Evolutionary conservation across 2,888 invertebrate genomes (phyloP), one percentile per base, ranked within the genome.

Genomic region (Parascotia fuliginaria): DNA sequence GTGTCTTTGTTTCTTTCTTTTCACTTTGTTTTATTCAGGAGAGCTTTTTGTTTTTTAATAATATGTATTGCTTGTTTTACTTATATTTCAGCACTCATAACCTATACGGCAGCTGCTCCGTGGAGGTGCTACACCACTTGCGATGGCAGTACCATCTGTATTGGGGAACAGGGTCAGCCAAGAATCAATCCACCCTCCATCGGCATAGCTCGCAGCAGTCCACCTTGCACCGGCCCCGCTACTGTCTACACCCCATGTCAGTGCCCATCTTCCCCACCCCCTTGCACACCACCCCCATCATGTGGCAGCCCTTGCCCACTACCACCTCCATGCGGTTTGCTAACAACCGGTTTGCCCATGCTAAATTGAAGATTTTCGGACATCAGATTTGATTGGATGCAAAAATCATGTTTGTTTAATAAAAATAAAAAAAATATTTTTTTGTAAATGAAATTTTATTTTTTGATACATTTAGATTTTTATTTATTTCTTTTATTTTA

Each of bases 91-190:
- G 87, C 81, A 31, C 58, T 87, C n/a, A 60, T 87, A 55, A 62
- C 77, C 60, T 65, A 62, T 31, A 76, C 75, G 0, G 52, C 73
- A 0, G 87, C 87, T 0, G 87, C 85, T 0, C 85, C 86, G 0
- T 86, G 86, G 85, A 75, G 83, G 0, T 84, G 85, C 56, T 69
- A 60, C 58, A 72, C 66, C 11, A 71, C 73, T 0, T 59, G 68
- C 3, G 79, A 80, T n/a, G 83, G 83, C 0, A 73, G 76, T 24
- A 81, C 78, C 0, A 62, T 87, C 6, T 83, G 83, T 74, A 69
- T 80, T 43, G 77, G 75, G 0, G 65, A 74, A 0, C 50, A 50
- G 0, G 77, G 79, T 0, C 67, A 70, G 3, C 86, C 85, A 0
- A 24, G 37, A 60, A 65, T 82, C 46, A 42, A 28, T 9, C 83